Percentiles rank a stretch among this genome's conserved stretches.
Conservation (phyloP, 2,113 vertebrate genomes). For the Urocitellus parryii region DNA sequence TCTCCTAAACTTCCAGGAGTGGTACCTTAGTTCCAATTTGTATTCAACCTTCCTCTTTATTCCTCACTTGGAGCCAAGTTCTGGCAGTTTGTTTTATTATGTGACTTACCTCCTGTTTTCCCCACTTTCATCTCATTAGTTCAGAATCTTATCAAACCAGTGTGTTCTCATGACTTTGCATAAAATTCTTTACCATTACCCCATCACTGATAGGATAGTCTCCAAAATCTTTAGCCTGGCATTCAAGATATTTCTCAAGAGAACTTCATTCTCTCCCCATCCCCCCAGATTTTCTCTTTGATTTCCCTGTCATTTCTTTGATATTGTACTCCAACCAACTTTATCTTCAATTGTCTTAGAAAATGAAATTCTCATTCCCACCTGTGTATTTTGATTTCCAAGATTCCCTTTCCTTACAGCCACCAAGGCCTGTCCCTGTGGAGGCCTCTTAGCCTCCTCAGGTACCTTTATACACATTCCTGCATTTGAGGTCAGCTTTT, state of each 20-base stretch:
- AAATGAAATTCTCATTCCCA: not conserved
- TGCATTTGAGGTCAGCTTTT: not conserved
- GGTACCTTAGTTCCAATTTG: not conserved
- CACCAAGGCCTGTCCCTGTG: not conserved
- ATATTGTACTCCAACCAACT: not conserved
- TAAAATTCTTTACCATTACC: not conserved
- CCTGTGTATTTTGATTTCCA: not conserved
- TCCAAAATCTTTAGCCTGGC: not conserved
- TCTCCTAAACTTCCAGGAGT: not conserved
- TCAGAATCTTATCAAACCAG: not conserved
- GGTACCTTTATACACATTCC: not conserved
- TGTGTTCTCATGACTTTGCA: not conserved
- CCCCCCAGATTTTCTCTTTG: not conserved
- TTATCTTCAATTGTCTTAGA: not conserved
- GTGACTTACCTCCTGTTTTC: not conserved
- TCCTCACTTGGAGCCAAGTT: not conserved
- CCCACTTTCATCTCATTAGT: not conserved
- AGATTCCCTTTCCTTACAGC: not conserved
- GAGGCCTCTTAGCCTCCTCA: not conserved
- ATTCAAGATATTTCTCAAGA: not conserved
- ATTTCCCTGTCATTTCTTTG: constrained; percentile 35
- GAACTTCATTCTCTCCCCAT: too few relatives aligned
- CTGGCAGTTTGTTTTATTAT: not conserved
- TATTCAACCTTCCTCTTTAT: not conserved
- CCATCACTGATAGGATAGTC: not conserved